phyloP scores from a whole-genome alignment of 1,140 invertebrate genomes.

The Plutomurus gul region DNA sequence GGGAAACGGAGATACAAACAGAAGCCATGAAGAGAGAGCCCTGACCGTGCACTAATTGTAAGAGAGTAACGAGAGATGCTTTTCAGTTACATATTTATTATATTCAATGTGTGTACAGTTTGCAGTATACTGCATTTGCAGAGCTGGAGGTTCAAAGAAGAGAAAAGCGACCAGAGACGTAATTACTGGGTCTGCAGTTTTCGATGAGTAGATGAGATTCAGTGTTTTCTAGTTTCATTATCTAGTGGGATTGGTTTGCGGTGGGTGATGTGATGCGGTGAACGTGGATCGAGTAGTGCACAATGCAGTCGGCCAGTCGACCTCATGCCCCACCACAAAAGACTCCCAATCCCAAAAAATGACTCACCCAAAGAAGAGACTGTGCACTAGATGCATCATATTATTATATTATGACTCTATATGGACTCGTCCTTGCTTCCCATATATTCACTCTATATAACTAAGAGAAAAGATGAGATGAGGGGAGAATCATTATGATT shows the following conservation, averaged over 20 bases:
- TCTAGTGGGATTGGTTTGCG: slow-evolving; percentile 15
- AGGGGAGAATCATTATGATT: slow-evolving; percentile 27
- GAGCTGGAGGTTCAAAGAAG: too few relatives aligned
- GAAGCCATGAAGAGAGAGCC: too few relatives aligned
- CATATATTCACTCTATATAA: too few relatives aligned
- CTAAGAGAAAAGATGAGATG: not conserved
- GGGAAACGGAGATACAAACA: too few relatives aligned
- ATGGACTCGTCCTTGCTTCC: too few relatives aligned
- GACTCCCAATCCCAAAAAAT: slow-evolving; percentile 26
- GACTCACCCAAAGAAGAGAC: not conserved
- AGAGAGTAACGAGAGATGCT: too few relatives aligned
- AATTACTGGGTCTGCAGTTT: slow-evolving; percentile 25
- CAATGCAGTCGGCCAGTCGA: slow-evolving; percentile 7
- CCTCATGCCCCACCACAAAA: slow-evolving; percentile 31
- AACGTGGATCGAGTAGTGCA: not conserved
- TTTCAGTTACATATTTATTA: too few relatives aligned
- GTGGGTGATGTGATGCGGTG: not conserved
- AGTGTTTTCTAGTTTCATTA: slow-evolving; percentile 28
- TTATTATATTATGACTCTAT: too few relatives aligned
- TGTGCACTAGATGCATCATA: too few relatives aligned
- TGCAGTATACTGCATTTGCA: not conserved
- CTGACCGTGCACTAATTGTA: too few relatives aligned
- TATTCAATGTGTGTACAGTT: not conserved
- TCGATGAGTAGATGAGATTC: slow-evolving; percentile 5
- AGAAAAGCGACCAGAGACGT: too few relatives aligned